Evolutionary conservation across 2,888 invertebrate genomes (phyloP).

Genomic region (Enoplolaimus lenunculus): DNA sequence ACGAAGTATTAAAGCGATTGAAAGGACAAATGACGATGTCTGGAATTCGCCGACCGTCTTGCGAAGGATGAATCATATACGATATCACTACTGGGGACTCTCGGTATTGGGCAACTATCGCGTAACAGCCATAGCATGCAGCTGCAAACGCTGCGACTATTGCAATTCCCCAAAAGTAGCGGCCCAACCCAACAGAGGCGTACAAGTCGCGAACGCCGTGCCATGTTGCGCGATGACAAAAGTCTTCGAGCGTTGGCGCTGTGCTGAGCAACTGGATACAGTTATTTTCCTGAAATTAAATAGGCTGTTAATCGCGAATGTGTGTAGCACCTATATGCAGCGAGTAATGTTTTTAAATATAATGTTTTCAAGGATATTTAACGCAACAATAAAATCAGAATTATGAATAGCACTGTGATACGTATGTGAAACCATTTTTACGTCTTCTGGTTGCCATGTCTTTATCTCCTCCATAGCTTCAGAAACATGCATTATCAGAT

Average conservation of each 20-base stretch:
- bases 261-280: neutral
- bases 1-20: slow-evolving; percentile 5
- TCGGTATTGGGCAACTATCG: slow-evolving; percentile 5
- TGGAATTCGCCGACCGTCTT: neutral
- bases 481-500: too few relatives aligned
- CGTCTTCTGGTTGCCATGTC: too few relatives aligned
- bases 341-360: too few relatives aligned
- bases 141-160: neutral
- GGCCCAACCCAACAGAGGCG: neutral
- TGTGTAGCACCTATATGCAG: too few relatives aligned
- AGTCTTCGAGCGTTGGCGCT: neutral
- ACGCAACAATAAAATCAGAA: too few relatives aligned
- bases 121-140: slow-evolving; percentile 1
- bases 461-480: too few relatives aligned
- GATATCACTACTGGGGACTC: slow-evolving; percentile 1
- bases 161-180: neutral
- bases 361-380: too few relatives aligned
- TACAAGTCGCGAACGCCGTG: neutral
- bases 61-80: slow-evolving; percentile 5
- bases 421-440: too few relatives aligned
- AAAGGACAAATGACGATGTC: slow-evolving; percentile 12
- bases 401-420: too few relatives aligned
- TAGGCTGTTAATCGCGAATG: too few relatives aligned
- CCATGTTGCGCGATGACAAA: neutral
- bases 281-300: too few relatives aligned